These are phyloP conservation scores for Entomyzon cyanotis DNA, from an alignment of 2,113 vertebrate species.

Conservation along the genomic window DNA sequence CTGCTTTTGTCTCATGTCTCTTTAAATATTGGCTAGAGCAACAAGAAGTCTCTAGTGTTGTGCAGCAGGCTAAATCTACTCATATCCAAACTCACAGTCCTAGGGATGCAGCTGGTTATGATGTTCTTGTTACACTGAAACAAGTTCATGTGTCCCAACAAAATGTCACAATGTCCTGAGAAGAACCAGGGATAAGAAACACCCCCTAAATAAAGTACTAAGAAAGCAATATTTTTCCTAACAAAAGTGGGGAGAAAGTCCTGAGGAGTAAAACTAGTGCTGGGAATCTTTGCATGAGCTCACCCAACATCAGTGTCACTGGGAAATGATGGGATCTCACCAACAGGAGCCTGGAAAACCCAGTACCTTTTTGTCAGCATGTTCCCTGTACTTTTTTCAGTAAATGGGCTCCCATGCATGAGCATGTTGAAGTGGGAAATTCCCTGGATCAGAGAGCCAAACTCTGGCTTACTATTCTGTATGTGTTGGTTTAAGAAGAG, in stretches of 20 bases:
- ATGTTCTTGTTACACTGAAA: not conserved
- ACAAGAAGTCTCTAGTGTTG: not conserved
- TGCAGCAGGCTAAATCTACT: not conserved
- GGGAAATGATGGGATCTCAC: not conserved
- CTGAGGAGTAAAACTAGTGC: not conserved
- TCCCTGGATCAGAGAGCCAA: not conserved
- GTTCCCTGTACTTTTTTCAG: not conserved
- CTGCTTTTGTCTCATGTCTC: not conserved
- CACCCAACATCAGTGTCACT: not conserved
- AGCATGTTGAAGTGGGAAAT: constrained; percentile 13
- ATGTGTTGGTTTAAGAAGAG: not conserved
- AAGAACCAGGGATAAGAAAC: not conserved
- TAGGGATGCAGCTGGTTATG: not conserved
- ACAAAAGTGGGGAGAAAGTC: not conserved
- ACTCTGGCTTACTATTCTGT: not conserved
- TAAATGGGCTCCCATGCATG: not conserved
- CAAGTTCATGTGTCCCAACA: not conserved
- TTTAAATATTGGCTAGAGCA: not conserved
- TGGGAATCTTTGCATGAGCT: not conserved
- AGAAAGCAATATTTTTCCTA: not conserved
- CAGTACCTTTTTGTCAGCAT: not conserved
- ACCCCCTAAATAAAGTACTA: not conserved
- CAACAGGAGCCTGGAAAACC: not conserved
- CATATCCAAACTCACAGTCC: not conserved
- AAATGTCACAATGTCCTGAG: not conserved